A percentile compares a stretch with the other conserved stretches of the same genome.
Evolutionary conservation across 53 echinoderm and acorn worm genomes (phyloP).

Genomic region (Stichopus horrens): DNA sequence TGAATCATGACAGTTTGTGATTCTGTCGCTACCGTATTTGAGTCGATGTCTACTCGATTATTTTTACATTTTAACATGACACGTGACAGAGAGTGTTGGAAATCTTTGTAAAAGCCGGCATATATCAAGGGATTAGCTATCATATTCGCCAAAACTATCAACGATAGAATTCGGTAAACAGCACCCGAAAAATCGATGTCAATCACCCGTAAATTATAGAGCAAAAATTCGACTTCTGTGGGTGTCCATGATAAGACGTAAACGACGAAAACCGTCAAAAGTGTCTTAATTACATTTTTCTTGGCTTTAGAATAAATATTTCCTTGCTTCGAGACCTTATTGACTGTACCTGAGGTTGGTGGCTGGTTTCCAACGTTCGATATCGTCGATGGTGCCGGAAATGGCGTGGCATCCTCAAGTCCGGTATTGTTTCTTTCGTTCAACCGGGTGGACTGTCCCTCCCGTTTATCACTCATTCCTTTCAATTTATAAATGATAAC

Average conservation of each 20-base stretch:
- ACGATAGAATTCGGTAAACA: background rate
- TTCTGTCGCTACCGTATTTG: background rate
- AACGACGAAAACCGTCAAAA: constrained; percentile 44
- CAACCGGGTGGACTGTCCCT: background rate
- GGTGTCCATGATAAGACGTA: constrained; percentile 55
- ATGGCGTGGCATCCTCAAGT: too few relatives aligned
- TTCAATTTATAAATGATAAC: constrained; percentile 28
- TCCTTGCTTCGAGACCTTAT: background rate
- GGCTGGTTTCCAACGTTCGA: background rate
- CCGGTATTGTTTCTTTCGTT: background rate
- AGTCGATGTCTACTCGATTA: constrained; percentile 14
- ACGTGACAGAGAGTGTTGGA: constrained; percentile 12
- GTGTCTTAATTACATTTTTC: constrained; percentile 51
- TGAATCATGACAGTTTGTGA: background rate
- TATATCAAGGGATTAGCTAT: constrained; percentile 32
- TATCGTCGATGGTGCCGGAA: background rate
- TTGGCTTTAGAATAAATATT: constrained; percentile 45
- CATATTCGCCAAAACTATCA: constrained; percentile 23
- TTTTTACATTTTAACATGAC: background rate
- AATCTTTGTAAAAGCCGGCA: constrained; percentile 25
- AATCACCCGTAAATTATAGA: constrained; percentile 45
- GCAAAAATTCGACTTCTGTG: constrained; percentile 43
- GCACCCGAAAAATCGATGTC: constrained; percentile 31
- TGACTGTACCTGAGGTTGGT: background rate
- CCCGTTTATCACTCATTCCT: constrained; percentile 33